Conservation (phyloP, 2,888 invertebrate genomes). For the Drosophila heteroneura region DNA sequence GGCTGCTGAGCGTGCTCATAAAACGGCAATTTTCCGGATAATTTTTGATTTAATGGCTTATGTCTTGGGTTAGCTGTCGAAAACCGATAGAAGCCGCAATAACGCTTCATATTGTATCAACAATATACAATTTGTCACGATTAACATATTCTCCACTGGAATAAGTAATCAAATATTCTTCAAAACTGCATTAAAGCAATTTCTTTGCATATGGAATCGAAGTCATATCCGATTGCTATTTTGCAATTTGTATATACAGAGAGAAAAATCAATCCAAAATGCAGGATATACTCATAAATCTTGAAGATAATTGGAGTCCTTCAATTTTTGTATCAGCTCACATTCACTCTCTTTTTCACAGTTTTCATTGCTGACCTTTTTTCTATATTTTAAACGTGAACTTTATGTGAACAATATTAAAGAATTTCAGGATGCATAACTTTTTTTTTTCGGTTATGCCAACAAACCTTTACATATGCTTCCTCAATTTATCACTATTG, state of each 20-base stretch:
- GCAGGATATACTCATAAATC: no score
- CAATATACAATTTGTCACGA: conserved; percentile 19
- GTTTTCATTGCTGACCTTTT: neutral
- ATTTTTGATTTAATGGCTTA: conserved; percentile 36
- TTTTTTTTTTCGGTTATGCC: neutral
- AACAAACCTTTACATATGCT: neutral
- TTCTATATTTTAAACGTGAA: neutral
- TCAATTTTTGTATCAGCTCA: neutral
- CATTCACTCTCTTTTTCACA: neutral
- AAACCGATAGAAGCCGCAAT: conserved; percentile 15
- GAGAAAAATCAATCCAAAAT: neutral
- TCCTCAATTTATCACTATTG: neutral
- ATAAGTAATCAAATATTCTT: conserved; percentile 1
- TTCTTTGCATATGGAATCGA: neutral
- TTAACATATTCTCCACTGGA: conserved; percentile 6
- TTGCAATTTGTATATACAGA: neutral
- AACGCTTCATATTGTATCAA: conserved; percentile 3
- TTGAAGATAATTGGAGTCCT: neutral
- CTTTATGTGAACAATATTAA: neutral
- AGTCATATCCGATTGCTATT: neutral
- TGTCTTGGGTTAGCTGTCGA: conserved; percentile 27
- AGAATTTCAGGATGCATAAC: neutral
- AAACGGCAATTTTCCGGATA: conserved; percentile 18
- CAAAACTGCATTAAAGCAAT: neutral
- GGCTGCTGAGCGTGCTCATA: conserved; percentile 35